Base-by-base conservation (phyloP, 2,888 invertebrate species). In the Silvanus unidentatus region DNA sequence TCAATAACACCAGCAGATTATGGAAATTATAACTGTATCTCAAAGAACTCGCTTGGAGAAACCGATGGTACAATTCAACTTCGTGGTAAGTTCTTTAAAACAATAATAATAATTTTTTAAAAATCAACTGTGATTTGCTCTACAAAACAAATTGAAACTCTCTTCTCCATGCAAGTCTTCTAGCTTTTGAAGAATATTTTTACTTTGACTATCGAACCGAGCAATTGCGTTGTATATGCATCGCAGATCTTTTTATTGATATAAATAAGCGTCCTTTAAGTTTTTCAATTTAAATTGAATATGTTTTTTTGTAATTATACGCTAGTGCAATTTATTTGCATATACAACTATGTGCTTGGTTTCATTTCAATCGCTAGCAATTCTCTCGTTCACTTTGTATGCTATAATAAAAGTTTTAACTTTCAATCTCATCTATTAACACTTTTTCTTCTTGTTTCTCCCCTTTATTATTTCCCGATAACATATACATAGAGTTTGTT, bases 21-120 rank as follows among this genome's bases (percentile, higher is more conserved):
- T 60, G 82, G 82, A 45, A 78, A 81, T 46, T 85, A 84, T 70
- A 80, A 81, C 68, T 86, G 85, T 72, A 79, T 84, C 65, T 81
- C 84, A 49, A 84, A 84, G 70, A 86, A 86, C 69, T 81, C 83
- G 8, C 74, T 85, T 9, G 85, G 85, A 30, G 82, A 83, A 62
- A 84, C 85, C 9, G 84, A 84, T 63, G 85, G 85, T 47, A 80
- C 79, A 58, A 84, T 86, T 59, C 82, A 82, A 71, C 73, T 86
- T 53, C 83, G 84, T 66, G 78, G 85, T 85, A 73, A 81, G 82
- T 80, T 16, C 3, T 15, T 32, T 32, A 32, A 32, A 32, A 32
- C 12, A 11, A 32, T 32, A 32, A 8, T 11, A 32, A 8, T 28
- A 10, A n/a, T n/a, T n/a, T 22, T 22, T 22, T 22, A 22, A 22